Conservation (phyloP, 2,113 vertebrate species). For the Cricetomys ansorgei region DNA sequence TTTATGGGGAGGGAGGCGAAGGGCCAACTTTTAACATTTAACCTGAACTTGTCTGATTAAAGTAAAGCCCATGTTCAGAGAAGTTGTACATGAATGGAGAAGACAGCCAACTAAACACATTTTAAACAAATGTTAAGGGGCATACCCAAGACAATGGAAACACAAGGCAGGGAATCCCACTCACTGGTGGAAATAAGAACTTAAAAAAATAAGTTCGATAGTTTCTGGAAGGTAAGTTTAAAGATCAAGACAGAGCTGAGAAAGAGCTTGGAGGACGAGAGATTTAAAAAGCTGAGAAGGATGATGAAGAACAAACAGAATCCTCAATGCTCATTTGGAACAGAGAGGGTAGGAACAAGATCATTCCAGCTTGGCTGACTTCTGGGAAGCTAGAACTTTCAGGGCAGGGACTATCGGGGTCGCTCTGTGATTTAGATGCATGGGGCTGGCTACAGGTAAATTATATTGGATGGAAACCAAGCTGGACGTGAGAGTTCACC, state of each 20-base stretch:
- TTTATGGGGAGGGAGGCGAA: neutral
- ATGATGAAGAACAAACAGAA: neutral
- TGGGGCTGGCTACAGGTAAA: neutral
- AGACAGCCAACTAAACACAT: neutral
- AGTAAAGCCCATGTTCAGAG: neutral
- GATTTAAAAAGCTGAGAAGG: neutral
- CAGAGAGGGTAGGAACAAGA: neutral
- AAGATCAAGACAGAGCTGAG: neutral
- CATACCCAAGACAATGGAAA: neutral
- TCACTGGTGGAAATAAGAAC: neutral
- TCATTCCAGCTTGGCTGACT: accelerated
- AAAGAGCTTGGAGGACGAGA: neutral
- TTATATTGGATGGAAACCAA: neutral
- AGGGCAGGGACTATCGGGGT: too few species aligned
- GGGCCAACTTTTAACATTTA: neutral
- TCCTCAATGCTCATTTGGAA: too few species aligned
- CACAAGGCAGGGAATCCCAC: too few species aligned
- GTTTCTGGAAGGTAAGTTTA: neutral
- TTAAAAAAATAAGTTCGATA: neutral
- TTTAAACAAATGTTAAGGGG: neutral
- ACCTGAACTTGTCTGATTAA: neutral
- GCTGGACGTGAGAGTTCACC: neutral
- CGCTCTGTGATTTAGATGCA: neutral
- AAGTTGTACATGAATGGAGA: neutral
- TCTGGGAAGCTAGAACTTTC: neutral